Evolutionary conservation across 2,113 vertebrate species (phyloP).

Genomic region (Willisornis vidua): DNA sequence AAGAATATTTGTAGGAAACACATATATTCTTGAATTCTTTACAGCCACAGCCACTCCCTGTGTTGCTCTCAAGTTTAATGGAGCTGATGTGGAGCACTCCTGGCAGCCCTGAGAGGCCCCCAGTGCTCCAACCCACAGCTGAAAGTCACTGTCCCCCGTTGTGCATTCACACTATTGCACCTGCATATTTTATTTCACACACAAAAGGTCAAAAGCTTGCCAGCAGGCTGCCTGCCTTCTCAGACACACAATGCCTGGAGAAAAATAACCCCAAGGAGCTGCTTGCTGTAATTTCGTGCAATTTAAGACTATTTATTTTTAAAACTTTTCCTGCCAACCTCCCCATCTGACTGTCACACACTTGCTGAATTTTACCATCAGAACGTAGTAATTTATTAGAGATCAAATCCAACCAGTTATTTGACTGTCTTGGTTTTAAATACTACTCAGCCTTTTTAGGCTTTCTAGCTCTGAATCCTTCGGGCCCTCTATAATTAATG

Average conservation of each 20-base stretch:
- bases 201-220: constrained; percentile 46
- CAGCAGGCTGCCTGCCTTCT: constrained; percentile 43
- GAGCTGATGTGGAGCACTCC: neutral
- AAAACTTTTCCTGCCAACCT: constrained; percentile 56
- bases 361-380: constrained; percentile 43
- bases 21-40: neutral
- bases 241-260: neutral
- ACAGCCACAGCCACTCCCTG: neutral
- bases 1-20: neutral
- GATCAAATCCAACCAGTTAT: constrained; percentile 57
- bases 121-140: neutral
- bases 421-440: constrained; percentile 68
- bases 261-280: constrained; percentile 29
- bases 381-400: constrained; percentile 67
- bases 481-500: constrained; percentile 65
- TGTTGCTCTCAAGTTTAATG: neutral
- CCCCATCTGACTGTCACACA: constrained; percentile 47
- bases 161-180: neutral
- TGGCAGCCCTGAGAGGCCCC: neutral
- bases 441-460: constrained; percentile 27
- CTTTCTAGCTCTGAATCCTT: constrained; percentile 19
- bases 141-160: neutral
- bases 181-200: constrained; percentile 16
- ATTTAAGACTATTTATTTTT: constrained; percentile 69
- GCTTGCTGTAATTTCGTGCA: constrained; percentile 53